A percentile compares a stretch with the other conserved stretches of the same genome.
Conservation (phyloP, 35 echinoderm and acorn worm species). For the Nesometra sesokonis region DNA sequence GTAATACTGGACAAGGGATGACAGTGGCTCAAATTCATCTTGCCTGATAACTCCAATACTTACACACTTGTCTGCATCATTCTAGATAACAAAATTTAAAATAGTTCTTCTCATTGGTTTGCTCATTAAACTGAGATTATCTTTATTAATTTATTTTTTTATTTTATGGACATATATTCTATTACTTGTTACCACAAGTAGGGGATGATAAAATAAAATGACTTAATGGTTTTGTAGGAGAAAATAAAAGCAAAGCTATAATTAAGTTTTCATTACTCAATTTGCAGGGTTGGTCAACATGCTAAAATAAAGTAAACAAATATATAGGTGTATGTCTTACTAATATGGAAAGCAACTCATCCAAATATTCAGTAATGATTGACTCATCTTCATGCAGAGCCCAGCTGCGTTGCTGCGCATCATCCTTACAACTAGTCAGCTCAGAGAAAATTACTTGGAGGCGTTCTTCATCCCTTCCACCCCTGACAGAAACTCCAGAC, state of each 20-base stretch:
- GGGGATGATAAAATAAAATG: too few relatives aligned
- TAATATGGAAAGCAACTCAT: conserved; percentile 76
- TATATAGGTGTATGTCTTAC: too few relatives aligned
- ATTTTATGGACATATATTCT: too few relatives aligned
- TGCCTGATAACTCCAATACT: conserved; percentile 69
- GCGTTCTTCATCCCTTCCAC: conserved; percentile 65
- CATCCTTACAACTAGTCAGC: conserved; percentile 80
- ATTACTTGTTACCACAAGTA: neutral
- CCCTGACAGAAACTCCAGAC: conserved; percentile 39
- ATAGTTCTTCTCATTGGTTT: too few relatives aligned
- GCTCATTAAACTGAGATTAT: too few relatives aligned
- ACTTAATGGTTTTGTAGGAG: too few relatives aligned
- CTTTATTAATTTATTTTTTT: too few relatives aligned
- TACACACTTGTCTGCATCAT: conserved; percentile 72
- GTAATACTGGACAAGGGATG: conserved; percentile 68
- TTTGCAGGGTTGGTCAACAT: too few relatives aligned
- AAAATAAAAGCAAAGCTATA: too few relatives aligned
- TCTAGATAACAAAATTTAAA: conserved; percentile 43
- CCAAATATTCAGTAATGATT: conserved; percentile 75
- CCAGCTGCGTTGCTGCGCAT: conserved; percentile 96
- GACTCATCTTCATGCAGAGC: conserved; percentile 89
- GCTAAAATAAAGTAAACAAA: too few relatives aligned
- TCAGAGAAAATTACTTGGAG: conserved; percentile 83
- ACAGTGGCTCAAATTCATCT: conserved; percentile 54
- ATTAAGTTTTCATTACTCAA: too few relatives aligned